Conservation (phyloP, 2,888 invertebrate species). For the Drosophila stalkeri region DNA sequence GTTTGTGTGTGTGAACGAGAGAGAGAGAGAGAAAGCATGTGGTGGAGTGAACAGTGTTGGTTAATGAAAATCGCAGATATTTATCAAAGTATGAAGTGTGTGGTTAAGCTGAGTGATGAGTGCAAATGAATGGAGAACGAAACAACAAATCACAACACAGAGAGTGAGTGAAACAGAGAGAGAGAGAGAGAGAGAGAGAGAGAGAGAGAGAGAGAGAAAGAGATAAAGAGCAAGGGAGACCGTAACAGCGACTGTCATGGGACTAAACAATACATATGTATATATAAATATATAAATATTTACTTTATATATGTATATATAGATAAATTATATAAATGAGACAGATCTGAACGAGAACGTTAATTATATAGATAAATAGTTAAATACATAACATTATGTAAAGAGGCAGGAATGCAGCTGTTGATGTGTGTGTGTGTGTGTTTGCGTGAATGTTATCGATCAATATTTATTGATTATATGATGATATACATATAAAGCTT, state of each 20-base stretch:
- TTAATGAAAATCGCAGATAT: conserved; percentile 13
- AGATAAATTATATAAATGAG: conserved; percentile 4
- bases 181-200: conserved; percentile 16
- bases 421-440: conserved; percentile 17
- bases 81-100: neutral
- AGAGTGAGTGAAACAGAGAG: conserved; percentile 22
- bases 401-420: conserved; percentile 13
- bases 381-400: conserved; percentile 18
- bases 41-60: conserved; percentile 8
- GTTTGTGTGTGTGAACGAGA: neutral
- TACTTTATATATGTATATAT: neutral
- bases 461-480: conserved; percentile 27
- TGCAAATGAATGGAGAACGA: conserved; percentile 30
- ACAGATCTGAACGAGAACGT: conserved; percentile 44
- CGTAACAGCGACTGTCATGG: conserved; percentile 33
- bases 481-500: conserved; percentile 22
- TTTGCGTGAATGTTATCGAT: conserved; percentile 26
- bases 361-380: conserved; percentile 27
- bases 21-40: conserved; percentile 4
- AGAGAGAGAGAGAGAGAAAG: conserved; percentile 16
- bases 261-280: conserved; percentile 13
- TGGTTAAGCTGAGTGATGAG: conserved; percentile 25
- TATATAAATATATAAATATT: conserved; percentile 2
- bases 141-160: conserved; percentile 53
- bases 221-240: conserved; percentile 15